Base-by-base conservation (phyloP, 2,888 invertebrate genomes). In the Clistopyga incitator region DNA sequence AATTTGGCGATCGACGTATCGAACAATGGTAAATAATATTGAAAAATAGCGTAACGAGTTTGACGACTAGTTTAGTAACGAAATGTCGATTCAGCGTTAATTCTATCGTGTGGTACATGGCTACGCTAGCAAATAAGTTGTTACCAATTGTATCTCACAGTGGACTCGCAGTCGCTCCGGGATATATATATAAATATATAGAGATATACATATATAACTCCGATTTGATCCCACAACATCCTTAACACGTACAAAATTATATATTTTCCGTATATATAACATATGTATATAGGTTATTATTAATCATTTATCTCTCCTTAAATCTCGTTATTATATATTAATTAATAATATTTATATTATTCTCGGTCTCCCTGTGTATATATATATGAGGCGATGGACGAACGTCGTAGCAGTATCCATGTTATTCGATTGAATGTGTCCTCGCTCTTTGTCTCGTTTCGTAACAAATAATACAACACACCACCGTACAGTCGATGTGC, bases 171-270 rank as follows among this genome's bases (percentile, higher is more conserved):
- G 67, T 67, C 75, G 71, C 79, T 79, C 76, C 83, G 79, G 77
- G 71, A 81, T 77, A 81, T 81, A 83, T 83, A 82, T 54, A 78
- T 70, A 78, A 70, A 75, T 68, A 71, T 77, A 81, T 70, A 23
- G 50, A 67, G 47, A 61, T 75, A 71, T 77, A 71, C 71, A 78
- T 75, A 81, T 81, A 81, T 74, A 74, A 47, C 71, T 85, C 84
- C 86, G 84, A 86, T 89, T 91, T 91, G 91, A 90, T 91, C 91
- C 91, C 90, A 90, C 90, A 90, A 90, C 89, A 90, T 82, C 85
- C 84, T 85, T 85, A 86, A 85, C 86, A 84, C 76, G 85, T 86
- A 85, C 59, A 86, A 86, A 86, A 86, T 83, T 86, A 85, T 86
- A 86, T 84, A 78, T 83, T 67, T 76, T 82, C 65, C 64, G 70